Evolutionary conservation across 2,113 vertebrate species (phyloP).

Genomic region (Calidris pugnax): DNA sequence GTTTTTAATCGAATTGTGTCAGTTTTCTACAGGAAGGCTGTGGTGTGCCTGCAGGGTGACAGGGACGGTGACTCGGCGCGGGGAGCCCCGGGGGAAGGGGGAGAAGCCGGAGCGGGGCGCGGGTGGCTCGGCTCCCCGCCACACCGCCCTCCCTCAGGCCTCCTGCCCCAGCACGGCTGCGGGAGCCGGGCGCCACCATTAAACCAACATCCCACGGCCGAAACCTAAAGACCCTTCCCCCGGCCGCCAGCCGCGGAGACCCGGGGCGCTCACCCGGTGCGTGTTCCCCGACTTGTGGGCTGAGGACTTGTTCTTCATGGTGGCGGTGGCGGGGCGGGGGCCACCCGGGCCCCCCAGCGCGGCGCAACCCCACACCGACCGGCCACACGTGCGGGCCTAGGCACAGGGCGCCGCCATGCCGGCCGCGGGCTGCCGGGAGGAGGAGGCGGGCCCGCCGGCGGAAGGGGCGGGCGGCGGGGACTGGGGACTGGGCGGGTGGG

Average conservation of each 20-base stretch:
- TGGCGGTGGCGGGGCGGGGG: not conserved
- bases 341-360: too few relatives aligned
- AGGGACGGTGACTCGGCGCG: not conserved
- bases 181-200: not conserved
- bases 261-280: conserved; percentile 81
- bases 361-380: fast-evolving
- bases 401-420: conserved; percentile 73
- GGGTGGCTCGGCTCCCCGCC: not conserved
- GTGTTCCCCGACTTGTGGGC: conserved; percentile 92
- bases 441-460: not conserved
- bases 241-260: not conserved
- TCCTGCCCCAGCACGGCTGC: not conserved
- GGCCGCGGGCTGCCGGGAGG: conserved; percentile 7
- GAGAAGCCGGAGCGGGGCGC: not conserved
- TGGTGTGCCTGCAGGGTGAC: fast-evolving
- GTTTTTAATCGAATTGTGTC: not conserved
- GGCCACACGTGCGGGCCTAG: conserved; percentile 14
- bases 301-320: conserved; percentile 85
- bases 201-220: too few relatives aligned
- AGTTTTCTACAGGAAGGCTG: fast-evolving
- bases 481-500: fast-evolving
- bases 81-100: not conserved
- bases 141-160: not conserved
- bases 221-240: not conserved
- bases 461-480: not conserved